Base-by-base conservation (phyloP, 2,888 invertebrate species). In the Linnaemya vulpina region DNA sequence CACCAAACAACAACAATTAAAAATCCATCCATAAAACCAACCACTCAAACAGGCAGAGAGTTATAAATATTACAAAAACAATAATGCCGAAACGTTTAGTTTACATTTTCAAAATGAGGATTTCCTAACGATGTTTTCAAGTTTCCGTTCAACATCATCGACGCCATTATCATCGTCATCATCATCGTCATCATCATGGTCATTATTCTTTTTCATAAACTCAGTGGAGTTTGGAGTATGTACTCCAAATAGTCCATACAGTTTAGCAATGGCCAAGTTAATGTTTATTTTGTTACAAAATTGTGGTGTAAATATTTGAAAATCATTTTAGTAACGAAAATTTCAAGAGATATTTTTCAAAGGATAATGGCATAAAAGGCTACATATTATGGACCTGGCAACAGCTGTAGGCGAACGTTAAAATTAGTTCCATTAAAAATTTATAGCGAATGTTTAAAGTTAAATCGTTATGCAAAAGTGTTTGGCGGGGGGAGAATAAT, bases 121-220 rank as follows among this genome's bases (percentile, higher is more conserved):
- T 80, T 67, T 80, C 75, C 65, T 71, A 35, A 70, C 75, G 43
- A 76, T 75, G 53, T 67, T 80, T 40, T n/a, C 43, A 30, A 51
- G 43, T 76, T 67, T 65, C 71, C 75, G 63, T 70, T 76, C 17
- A 2, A 51, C 79, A 49, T 63, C 35, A 58, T 17, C 25, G 9
- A 15, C 49, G 38, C 17, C 46, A 67, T 13, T 17, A 17, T 63
- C 35, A 55, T n/a, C 38, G 13, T 13, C 46, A 46, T 38, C 43
- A 65, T 11, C 22, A n/a, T 30, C 5, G 5, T 30, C 2, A 30
- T n/a, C n/a, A n/a, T n/a, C n/a, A n/a, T n/a, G n/a, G n/a, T n/a
- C n/a, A 17, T 38, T 22, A 49, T 15, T 25, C 7, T n/a, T 70
- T 55, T 43, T 15, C 30, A 25, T 20, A 43, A 63, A 40, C 51